phyloP scores from a whole-genome alignment of 53 echinoderm and acorn worm genomes.

The Zoroaster sp. region DNA sequence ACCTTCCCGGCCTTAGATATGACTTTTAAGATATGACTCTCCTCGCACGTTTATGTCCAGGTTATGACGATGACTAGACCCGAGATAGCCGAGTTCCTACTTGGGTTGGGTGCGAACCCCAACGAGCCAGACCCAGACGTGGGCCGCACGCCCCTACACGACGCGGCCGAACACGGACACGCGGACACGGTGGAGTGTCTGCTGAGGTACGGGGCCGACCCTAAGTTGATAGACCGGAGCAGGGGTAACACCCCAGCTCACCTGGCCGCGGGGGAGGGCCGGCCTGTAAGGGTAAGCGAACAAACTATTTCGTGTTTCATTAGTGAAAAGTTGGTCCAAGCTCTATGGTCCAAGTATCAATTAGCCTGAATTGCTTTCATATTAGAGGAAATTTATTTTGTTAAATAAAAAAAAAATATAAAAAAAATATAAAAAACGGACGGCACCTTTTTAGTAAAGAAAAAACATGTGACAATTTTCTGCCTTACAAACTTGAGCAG shows the following conservation, averaged over 20 bases:
- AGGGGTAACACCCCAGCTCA: conserved; percentile 64
- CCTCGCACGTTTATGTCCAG: background rate
- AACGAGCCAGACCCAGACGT: conserved; percentile 50
- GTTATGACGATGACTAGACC: conserved; percentile 42
- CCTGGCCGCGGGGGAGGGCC: conserved; percentile 50
- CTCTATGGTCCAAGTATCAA: too few relatives aligned
- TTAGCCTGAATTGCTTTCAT: too few relatives aligned
- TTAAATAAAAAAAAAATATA: too few relatives aligned
- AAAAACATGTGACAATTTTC: too few relatives aligned
- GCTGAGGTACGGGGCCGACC: conserved; percentile 52
- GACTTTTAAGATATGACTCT: background rate
- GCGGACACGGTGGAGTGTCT: conserved; percentile 31
- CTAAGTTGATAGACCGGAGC: background rate
- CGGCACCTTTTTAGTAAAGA: too few relatives aligned
- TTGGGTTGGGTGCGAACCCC: conserved; percentile 59
- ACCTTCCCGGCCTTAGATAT: too few relatives aligned
- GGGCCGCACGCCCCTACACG: conserved; percentile 71
- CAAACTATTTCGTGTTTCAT: too few relatives aligned
- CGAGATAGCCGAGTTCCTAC: conserved; percentile 50
- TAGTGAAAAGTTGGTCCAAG: too few relatives aligned
- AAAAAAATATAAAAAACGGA: too few relatives aligned
- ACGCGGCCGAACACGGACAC: conserved; percentile 65
- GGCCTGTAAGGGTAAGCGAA: background rate
- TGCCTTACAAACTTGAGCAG: too few relatives aligned
- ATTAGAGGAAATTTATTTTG: too few relatives aligned